Base-by-base conservation (phyloP, 2,797 vertebrate genomes). In the Gallinago solitaria region DNA sequence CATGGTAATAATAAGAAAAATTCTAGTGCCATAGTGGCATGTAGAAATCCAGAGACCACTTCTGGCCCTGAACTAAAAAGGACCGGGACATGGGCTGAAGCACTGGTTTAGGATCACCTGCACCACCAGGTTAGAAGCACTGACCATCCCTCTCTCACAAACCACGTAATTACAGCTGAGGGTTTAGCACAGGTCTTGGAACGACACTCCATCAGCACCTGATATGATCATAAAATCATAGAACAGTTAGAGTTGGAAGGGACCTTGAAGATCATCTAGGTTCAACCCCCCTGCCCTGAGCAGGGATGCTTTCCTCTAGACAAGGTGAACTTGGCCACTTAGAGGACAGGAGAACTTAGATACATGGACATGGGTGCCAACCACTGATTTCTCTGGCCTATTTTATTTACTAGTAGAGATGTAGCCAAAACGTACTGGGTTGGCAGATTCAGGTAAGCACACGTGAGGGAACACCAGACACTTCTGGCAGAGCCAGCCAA, bases 1-100 rank as follows among this genome's bases (percentile, higher is more conserved):
- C 56, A 88, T 28, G 54, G 59, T 14, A 92, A 93, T 85, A 87
- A 33, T 6, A 90, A 56, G 70, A 56, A 95, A 87, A 75, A 59
- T 63, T 37, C 50, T 45, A 64, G 32, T 67, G 74, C 48, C 30
- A 18, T 5, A 51, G 45, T 67, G 45, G 48, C 32, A 35, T 5
- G 23, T 9, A 50, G 50, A 32, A 79, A 90, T 27, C 33, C 1
- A 1, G 56, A 92, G 37, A 76, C 11, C 17, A 59, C 25, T 54
- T 15, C 28, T 81, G 28, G 18, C n/a, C 68, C 56, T 61, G 9
- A 70, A 56, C 10, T 24, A 21, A 41, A 39, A 18, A 48, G 47
- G 47, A 32, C 57, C 18, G 43, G n/a, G 24, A 43, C 14, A 4
- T 2, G 24, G 45, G 13, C 20, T 93, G 35, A 54, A 63, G 39